These are phyloP conservation scores for Scrobipalpa costella DNA, from an alignment of 2,888 invertebrate species.

Conservation along the genomic window DNA sequence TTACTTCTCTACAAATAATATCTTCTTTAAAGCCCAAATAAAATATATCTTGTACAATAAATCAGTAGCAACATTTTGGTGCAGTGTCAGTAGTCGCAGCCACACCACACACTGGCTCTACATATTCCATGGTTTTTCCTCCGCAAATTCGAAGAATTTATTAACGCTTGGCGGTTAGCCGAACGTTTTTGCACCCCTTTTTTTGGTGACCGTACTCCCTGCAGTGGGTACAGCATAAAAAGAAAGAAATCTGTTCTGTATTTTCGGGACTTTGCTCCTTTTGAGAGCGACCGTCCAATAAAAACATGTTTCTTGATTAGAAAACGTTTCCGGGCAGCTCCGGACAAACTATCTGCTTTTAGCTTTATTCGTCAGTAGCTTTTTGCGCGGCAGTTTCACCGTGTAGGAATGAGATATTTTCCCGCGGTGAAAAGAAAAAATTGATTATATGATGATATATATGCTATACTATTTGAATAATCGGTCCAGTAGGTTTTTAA, in stretches of 20 bases:
- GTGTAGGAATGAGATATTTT: too few species aligned
- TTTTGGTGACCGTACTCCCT: constrained; percentile 59
- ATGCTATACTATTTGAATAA: too few species aligned
- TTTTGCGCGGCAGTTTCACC: background rate
- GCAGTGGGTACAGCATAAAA: constrained; percentile 54
- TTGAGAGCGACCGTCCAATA: constrained; percentile 15
- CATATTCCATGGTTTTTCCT: constrained; percentile 53
- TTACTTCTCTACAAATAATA: background rate
- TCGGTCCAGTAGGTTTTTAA: too few species aligned
- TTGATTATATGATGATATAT: too few species aligned
- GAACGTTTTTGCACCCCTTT: constrained; percentile 63
- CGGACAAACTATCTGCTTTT: background rate
- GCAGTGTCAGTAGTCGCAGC: constrained; percentile 25
- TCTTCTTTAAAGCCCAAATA: background rate
- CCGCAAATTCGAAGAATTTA: constrained; percentile 74
- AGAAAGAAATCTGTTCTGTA: constrained; percentile 54
- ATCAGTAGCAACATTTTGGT: constrained; percentile 24
- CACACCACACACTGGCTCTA: constrained; percentile 38
- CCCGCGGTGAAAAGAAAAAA: too few species aligned
- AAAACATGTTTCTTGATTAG: constrained; percentile 6
- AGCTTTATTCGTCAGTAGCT: background rate
- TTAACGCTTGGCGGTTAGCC: constrained; percentile 76
- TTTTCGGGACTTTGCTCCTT: constrained; percentile 33
- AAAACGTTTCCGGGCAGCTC: background rate
- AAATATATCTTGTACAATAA: background rate